Evolutionary conservation across 2,113 vertebrate genomes (phyloP).

Genomic region (Entelurus aequoreus): DNA sequence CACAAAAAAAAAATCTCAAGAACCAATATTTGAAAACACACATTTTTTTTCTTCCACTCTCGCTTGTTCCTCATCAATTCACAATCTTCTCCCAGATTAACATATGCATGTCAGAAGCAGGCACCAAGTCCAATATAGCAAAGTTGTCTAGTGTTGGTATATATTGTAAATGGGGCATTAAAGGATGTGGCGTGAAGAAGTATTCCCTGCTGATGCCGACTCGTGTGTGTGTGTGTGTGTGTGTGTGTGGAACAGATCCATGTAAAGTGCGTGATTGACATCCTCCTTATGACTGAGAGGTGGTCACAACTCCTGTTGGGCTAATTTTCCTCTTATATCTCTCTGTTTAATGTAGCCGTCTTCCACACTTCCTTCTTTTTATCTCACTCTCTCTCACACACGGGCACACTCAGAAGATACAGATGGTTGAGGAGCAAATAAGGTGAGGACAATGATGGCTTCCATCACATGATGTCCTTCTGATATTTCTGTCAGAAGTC

Average conservation of each 20-base stretch:
- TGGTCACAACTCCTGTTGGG: slow-evolving; percentile 37
- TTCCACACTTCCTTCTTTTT: no score
- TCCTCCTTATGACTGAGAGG: slow-evolving; percentile 33
- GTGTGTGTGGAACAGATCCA: slow-evolving; percentile 53
- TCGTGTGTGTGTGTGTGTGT: slow-evolving; percentile 21
- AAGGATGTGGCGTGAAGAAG: slow-evolving; percentile 34
- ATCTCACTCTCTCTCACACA: no score
- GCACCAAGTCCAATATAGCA: background rate
- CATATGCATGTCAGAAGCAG: background rate
- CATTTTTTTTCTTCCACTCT: no score
- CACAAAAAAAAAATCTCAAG: no score
- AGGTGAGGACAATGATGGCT: background rate
- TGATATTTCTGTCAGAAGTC: background rate
- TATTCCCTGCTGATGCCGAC: slow-evolving; percentile 27
- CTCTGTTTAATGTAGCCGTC: background rate
- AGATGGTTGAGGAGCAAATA: background rate
- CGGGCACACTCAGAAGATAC: background rate
- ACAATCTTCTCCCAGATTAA: background rate
- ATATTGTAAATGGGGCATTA: slow-evolving; percentile 35
- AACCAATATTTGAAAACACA: no score
- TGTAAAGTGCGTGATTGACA: slow-evolving; percentile 64
- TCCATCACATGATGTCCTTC: background rate
- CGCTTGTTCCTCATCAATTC: background rate
- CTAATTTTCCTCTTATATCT: slow-evolving; percentile 11
- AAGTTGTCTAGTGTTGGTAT: slow-evolving; percentile 18